Evolutionary conservation across 2,888 invertebrate species (phyloP).

Genomic region (Oegoconia quadripuncta): DNA sequence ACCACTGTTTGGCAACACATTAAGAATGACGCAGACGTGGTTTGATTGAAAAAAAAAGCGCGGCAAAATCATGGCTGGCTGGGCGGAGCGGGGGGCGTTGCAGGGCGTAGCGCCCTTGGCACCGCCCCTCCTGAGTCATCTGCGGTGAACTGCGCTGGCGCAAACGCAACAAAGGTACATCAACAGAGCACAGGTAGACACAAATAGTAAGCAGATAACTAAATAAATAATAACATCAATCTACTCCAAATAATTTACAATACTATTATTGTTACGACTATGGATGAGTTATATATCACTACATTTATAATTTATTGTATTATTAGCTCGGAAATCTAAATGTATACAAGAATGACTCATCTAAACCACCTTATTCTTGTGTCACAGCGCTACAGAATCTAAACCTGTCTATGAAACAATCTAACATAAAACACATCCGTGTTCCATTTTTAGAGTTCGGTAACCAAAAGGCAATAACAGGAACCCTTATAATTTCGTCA

Average conservation of each 20-base stretch:
- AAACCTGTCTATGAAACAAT: slow-evolving; percentile 8
- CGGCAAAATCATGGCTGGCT: slow-evolving; percentile 69
- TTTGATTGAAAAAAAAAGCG: slow-evolving; percentile 68
- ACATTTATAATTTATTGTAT: no score
- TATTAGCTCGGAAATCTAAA: no score
- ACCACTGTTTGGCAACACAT: slow-evolving; percentile 69
- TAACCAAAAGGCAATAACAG: no score
- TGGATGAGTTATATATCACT: no score
- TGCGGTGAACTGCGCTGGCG: slow-evolving; percentile 49
- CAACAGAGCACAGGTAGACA: neutral
- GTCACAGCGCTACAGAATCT: no score
- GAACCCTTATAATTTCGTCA: no score
- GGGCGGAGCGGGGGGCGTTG: slow-evolving; percentile 62
- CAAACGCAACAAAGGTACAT: slow-evolving; percentile 36
- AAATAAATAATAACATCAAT: neutral
- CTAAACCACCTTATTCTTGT: no score
- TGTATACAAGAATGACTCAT: slow-evolving; percentile 6
- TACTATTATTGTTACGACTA: no score
- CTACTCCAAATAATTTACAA: no score
- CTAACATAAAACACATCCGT: slow-evolving; percentile 12
- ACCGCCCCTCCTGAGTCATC: slow-evolving; percentile 69
- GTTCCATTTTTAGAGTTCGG: neutral
- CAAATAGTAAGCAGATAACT: no score
- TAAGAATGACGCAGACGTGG: slow-evolving; percentile 50
- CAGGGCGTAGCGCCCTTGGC: slow-evolving; percentile 73